These are phyloP conservation scores for Odontesthes bonariensis DNA, from an alignment of 2,113 vertebrate species.

Conservation along the genomic window DNA sequence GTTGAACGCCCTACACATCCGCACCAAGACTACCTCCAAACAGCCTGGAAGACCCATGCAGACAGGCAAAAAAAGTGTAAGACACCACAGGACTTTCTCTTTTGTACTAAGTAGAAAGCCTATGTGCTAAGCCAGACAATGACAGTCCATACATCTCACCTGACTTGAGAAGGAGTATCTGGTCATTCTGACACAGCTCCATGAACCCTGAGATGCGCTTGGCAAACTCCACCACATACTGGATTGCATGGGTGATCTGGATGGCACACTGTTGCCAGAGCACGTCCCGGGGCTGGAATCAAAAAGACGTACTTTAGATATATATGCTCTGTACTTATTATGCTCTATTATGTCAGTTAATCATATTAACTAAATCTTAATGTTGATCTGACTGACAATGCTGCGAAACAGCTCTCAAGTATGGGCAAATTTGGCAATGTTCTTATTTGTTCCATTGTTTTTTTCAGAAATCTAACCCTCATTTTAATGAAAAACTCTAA, in stretches of 20 bases:
- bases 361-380: neutral
- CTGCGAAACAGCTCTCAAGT: neutral
- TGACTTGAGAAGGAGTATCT: constrained; percentile 99
- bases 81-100: neutral
- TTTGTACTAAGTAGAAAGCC: neutral
- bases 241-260: constrained; percentile 98
- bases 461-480: too few species aligned
- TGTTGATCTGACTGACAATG: neutral
- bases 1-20: constrained; percentile 99
- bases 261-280: constrained; percentile 99
- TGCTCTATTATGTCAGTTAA: neutral
- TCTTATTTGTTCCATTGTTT: neutral
- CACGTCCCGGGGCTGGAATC: constrained; percentile 90
- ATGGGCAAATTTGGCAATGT: neutral
- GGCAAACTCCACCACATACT: constrained; percentile 99
- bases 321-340: neutral
- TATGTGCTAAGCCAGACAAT: neutral
- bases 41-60: constrained; percentile 84
- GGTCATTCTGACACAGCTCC: constrained; percentile 99
- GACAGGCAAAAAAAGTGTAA: neutral
- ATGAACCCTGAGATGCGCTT: constrained; percentile 99
- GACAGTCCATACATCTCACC: constrained; percentile 81
- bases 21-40: constrained; percentile 97
- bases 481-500: too few species aligned
- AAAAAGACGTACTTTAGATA: constrained; percentile 27